Percentiles rank a stretch among this genome's conserved stretches.
These are phyloP conservation scores for Tridacna gigas DNA, from an alignment of 2,888 invertebrate genomes.

Conservation along the genomic window DNA sequence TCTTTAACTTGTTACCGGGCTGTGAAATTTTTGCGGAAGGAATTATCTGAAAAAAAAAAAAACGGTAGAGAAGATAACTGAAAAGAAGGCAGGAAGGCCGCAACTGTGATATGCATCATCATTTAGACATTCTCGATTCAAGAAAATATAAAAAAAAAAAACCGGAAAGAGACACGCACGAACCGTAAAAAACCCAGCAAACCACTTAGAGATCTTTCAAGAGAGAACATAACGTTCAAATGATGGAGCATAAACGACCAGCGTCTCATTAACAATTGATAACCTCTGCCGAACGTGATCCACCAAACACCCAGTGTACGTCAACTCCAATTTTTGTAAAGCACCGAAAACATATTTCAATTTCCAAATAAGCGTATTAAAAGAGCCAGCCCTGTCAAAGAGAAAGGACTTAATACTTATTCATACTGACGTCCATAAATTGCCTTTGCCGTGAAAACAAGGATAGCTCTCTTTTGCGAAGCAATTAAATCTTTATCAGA, in stretches of 20 bases:
- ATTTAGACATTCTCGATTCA: neutral
- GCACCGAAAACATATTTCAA: conserved; percentile 63
- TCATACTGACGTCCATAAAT: conserved; percentile 59
- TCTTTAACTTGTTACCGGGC: too few relatives aligned
- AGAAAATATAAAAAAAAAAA: neutral
- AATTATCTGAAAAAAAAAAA: too few relatives aligned
- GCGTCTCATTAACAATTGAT: conserved; percentile 61
- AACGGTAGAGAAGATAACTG: too few relatives aligned
- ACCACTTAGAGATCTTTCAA: conserved; percentile 13
- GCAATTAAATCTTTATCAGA: conserved; percentile 37
- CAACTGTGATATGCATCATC: neutral
- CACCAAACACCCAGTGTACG: conserved; percentile 42
- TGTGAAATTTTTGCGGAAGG: too few relatives aligned
- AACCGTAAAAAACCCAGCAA: neutral
- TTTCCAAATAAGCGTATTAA: conserved; percentile 64
- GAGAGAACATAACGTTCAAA: conserved; percentile 38
- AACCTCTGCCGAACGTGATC: conserved; percentile 41
- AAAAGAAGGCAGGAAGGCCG: neutral
- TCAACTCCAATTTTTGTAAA: conserved; percentile 53
- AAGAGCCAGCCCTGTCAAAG: conserved; percentile 34
- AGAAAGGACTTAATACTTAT: conserved; percentile 58
- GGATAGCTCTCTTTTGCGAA: conserved; percentile 43
- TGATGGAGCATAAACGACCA: conserved; percentile 43
- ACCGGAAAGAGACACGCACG: neutral
- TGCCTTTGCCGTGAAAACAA: conserved; percentile 48